Conservation (phyloP, 2,797 vertebrate genomes). For the Rhinoraja longicauda region DNA sequence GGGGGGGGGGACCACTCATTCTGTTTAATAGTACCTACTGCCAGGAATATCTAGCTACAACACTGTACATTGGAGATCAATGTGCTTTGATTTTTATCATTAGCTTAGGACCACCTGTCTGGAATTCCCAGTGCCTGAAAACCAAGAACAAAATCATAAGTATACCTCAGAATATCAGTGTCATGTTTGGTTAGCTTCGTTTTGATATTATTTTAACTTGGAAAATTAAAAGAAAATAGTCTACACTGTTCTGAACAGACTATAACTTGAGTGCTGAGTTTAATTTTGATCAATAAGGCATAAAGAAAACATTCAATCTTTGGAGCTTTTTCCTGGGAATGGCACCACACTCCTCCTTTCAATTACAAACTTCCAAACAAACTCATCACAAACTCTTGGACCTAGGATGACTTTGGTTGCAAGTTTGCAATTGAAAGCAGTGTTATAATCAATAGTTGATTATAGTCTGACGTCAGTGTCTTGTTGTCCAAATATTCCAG, state of each 20-base stretch:
- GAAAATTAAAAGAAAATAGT: neutral
- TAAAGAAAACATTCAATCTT: neutral
- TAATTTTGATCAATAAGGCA: neutral
- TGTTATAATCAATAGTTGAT: too few species aligned
- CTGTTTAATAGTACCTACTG: neutral
- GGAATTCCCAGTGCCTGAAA: neutral
- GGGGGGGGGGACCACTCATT: neutral
- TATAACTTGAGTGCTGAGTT: neutral
- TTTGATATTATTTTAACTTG: neutral
- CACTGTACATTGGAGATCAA: neutral
- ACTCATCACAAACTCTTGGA: conserved; percentile 2
- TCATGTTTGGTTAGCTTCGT: neutral
- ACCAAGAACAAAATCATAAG: neutral
- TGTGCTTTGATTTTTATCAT: neutral
- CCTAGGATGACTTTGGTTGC: too few species aligned
- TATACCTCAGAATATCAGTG: neutral
- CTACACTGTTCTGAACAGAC: neutral
- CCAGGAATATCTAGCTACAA: neutral
- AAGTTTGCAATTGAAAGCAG: too few species aligned
- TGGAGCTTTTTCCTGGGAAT: neutral
- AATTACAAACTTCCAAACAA: too few species aligned
- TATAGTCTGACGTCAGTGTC: too few species aligned
- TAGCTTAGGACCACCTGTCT: neutral
- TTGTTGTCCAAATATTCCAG: too few species aligned
- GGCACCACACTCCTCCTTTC: neutral